These are phyloP conservation scores for Notarius quadriscutis DNA, from an alignment of 2,113 vertebrate genomes.

Conservation along the genomic window DNA sequence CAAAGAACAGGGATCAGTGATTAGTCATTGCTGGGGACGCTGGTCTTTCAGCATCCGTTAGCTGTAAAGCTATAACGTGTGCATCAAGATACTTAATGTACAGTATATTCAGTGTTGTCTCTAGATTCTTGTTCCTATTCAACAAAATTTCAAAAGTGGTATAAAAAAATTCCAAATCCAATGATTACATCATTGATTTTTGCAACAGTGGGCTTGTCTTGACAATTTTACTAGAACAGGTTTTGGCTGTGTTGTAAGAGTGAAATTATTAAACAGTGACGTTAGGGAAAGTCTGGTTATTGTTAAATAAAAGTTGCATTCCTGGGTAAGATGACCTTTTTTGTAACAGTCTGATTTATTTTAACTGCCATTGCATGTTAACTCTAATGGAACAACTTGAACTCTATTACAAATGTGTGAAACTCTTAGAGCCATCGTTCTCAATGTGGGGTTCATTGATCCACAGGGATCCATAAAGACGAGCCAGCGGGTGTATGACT, in stretches of 20 bases:
- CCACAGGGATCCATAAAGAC: background rate
- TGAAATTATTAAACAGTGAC: background rate
- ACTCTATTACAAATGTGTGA: background rate
- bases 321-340: background rate
- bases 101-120: background rate
- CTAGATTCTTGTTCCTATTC: background rate
- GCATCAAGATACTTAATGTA: background rate
- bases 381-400: background rate
- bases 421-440: background rate
- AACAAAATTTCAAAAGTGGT: background rate
- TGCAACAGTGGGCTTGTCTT: background rate
- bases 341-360: background rate
- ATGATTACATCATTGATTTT: background rate
- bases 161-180: background rate
- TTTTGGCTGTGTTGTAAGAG: background rate
- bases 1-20: background rate
- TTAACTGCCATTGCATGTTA: background rate
- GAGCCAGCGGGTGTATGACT: background rate
- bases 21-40: background rate
- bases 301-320: background rate
- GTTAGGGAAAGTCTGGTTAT: background rate
- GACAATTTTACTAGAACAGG: background rate
- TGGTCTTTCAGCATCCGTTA: background rate
- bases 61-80: background rate
- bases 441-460: background rate